These are phyloP conservation scores for Drosophila miranda DNA, from an alignment of 1,140 invertebrate genomes.

Conservation along the genomic window DNA sequence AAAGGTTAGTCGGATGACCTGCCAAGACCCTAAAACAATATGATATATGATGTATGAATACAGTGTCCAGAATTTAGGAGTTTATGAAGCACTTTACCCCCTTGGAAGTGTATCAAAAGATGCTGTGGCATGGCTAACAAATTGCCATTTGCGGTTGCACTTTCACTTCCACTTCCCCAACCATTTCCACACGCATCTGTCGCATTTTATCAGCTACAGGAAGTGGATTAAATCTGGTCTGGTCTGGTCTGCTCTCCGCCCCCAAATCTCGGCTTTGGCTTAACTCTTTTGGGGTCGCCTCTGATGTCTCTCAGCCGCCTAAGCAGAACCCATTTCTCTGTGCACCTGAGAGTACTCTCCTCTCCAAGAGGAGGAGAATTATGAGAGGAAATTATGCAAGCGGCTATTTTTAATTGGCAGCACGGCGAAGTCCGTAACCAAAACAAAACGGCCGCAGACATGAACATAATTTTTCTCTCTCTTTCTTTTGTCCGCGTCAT, in stretches of 20 bases:
- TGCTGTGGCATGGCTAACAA: conserved; percentile 26
- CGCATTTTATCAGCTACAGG: conserved; percentile 61
- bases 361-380: too few species aligned
- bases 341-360: conserved; percentile 27
- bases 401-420: conserved; percentile 60
- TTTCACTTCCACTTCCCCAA: conserved; percentile 64
- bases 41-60: too few species aligned
- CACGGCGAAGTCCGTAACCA: conserved; percentile 63
- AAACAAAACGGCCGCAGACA: conserved; percentile 61
- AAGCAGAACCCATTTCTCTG: conserved; percentile 17
- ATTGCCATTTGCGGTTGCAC: conserved; percentile 48
- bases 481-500: conserved; percentile 48
- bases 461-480: conserved; percentile 38
- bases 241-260: not conserved
- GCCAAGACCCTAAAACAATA: too few species aligned
- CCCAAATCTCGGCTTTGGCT: conserved; percentile 19
- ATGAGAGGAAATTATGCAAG: conserved; percentile 62
- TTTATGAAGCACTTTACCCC: too few species aligned
- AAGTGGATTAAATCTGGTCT: conserved; percentile 42
- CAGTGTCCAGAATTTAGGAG: too few species aligned
- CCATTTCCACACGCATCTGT: conserved; percentile 64
- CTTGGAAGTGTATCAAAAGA: conserved; percentile 14
- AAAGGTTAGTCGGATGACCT: too few species aligned
- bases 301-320: conserved; percentile 7
- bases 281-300: conserved; percentile 34